Conservation (phyloP, 1,140 invertebrate genomes). For the Euwallacea similis region DNA sequence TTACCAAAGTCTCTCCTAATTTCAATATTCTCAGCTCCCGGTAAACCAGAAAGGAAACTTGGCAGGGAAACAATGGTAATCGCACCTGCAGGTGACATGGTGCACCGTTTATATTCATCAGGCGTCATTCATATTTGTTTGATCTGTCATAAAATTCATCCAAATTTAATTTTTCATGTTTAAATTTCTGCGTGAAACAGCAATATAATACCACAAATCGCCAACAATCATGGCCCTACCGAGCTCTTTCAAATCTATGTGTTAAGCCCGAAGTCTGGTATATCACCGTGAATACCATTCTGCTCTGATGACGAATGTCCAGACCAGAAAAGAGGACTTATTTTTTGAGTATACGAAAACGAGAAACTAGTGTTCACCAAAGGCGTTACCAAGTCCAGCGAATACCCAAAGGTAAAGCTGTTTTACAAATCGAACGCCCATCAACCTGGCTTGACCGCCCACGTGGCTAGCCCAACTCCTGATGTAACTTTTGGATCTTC, state of each 20-base stretch:
- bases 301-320: not conserved
- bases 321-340: conserved; percentile 43
- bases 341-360: conserved; percentile 52
- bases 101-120: no score
- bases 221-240: not conserved
- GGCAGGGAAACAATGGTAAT: no score
- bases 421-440: not conserved
- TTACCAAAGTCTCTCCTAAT: no score
- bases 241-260: not conserved
- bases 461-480: no score
- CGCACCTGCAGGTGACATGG: no score
- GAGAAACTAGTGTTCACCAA: conserved; percentile 45
- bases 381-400: conserved; percentile 45
- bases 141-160: not conserved
- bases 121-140: not conserved
- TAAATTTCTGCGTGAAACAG: not conserved
- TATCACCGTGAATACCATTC: not conserved
- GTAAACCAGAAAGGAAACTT: no score
- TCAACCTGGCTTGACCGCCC: no score
- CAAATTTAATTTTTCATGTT: not conserved
- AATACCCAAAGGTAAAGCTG: conserved; percentile 44
- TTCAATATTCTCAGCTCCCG: no score
- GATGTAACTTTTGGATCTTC: no score
- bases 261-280: not conserved
- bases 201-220: not conserved